Conservation (phyloP, 2,113 vertebrate species). For the Cepphus grylle region DNA sequence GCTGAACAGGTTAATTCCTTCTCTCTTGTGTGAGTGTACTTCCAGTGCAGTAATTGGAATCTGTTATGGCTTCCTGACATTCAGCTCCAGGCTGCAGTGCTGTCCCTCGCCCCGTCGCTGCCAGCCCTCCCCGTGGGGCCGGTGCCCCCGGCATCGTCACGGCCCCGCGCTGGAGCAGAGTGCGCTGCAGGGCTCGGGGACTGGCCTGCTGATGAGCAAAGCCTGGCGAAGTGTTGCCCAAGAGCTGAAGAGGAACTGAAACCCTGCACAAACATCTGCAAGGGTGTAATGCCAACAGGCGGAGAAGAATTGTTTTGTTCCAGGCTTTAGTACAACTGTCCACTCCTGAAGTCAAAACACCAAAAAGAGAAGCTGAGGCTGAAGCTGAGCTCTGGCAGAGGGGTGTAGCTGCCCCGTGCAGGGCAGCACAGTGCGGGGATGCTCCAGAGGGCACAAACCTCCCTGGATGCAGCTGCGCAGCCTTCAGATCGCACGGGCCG, state of each 20-base stretch:
- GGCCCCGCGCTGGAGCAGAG: not conserved
- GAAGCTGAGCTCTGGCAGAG: not conserved
- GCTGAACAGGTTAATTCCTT: not conserved
- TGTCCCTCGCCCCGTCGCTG: not conserved
- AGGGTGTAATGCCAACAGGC: not conserved
- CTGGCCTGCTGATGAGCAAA: not conserved
- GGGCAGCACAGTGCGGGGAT: not conserved
- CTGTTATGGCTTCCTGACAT: not conserved
- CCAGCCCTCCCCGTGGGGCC: not conserved
- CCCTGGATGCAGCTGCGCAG: not conserved
- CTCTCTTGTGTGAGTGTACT: not conserved
- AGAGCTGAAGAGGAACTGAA: slow-evolving; percentile 31
- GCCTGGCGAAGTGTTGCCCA: not conserved
- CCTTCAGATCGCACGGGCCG: not conserved
- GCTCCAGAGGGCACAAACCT: not conserved
- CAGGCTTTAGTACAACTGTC: not conserved
- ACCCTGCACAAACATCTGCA: not conserved
- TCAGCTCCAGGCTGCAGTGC: not conserved
- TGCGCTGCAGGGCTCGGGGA: not conserved
- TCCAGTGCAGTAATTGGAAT: not conserved
- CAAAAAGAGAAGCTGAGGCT: not conserved
- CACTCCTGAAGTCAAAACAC: not conserved
- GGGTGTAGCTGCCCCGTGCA: not conserved
- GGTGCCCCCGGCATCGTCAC: not conserved
- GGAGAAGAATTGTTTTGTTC: not conserved